Evolutionary conservation across 2,113 vertebrate genomes (phyloP).

Genomic region (Phodopus roborovskii): DNA sequence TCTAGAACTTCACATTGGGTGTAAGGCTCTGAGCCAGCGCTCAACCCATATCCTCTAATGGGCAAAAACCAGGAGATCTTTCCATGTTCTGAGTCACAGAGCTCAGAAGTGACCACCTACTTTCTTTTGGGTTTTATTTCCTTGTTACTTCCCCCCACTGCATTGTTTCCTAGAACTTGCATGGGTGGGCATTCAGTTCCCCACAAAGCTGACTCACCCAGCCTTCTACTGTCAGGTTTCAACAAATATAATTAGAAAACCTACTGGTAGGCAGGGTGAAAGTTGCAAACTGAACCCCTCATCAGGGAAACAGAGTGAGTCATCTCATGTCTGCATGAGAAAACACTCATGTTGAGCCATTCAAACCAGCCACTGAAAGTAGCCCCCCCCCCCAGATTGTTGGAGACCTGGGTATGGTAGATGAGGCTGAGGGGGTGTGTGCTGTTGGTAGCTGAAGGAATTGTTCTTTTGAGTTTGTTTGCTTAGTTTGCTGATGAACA

Average conservation of each 20-base stretch:
- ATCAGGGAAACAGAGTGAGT: conserved; percentile 63
- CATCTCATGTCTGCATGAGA: conserved; percentile 15
- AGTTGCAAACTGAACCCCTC: conserved; percentile 53
- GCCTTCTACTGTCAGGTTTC: conserved; percentile 60
- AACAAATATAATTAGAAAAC: conserved; percentile 70
- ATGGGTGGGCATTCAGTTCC: conserved; percentile 47
- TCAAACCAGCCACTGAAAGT: background rate
- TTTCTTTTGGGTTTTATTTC: conserved; percentile 25
- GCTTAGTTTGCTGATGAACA: background rate
- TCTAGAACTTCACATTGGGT: too few relatives aligned
- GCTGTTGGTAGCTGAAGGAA: background rate
- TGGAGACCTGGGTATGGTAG: background rate
- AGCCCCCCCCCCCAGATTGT: background rate
- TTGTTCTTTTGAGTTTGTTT: background rate
- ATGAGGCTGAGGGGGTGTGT: accelerated
- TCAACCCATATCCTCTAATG: background rate
- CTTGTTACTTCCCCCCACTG: background rate
- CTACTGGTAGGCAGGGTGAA: conserved; percentile 40
- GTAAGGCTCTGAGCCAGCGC: background rate
- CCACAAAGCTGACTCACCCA: conserved; percentile 67
- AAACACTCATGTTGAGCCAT: background rate
- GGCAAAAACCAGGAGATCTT: background rate
- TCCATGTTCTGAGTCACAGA: background rate
- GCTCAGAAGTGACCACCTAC: background rate
- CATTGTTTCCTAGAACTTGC: conserved; percentile 65